phyloP scores from a whole-genome alignment of 2,888 invertebrate genomes.

The Orthonychiurus folsomi region DNA sequence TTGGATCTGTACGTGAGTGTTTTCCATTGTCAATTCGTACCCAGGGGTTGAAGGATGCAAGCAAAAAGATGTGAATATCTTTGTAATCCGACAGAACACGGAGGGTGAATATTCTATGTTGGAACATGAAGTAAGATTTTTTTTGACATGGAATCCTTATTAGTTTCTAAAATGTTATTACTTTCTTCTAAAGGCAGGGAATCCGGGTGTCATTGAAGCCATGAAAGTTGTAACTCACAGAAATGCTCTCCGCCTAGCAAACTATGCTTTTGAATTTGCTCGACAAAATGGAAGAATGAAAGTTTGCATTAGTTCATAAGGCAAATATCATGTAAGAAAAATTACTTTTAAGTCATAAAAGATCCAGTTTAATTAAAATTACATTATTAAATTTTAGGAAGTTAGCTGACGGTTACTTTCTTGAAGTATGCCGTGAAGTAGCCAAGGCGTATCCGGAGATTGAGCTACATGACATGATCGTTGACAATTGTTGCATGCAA shows the following conservation, averaged over 20 bases:
- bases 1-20: slow-evolving; percentile 90
- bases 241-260: slow-evolving; percentile 81
- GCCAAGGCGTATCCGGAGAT: slow-evolving; percentile 86
- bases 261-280: slow-evolving; percentile 92
- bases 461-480: slow-evolving; percentile 87
- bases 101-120: slow-evolving; percentile 98
- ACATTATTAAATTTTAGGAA: slow-evolving; percentile 55
- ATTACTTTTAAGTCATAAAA: slow-evolving; percentile 3
- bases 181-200: slow-evolving; percentile 50
- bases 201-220: slow-evolving; percentile 85
- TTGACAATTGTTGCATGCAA: slow-evolving; percentile 98
- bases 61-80: slow-evolving; percentile 78
- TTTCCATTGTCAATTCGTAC: slow-evolving; percentile 80
- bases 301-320: slow-evolving; percentile 91
- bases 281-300: slow-evolving; percentile 73
- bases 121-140: slow-evolving; percentile 76
- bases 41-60: slow-evolving; percentile 70
- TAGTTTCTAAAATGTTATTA: background rate
- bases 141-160: background rate
- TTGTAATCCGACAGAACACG: slow-evolving; percentile 86
- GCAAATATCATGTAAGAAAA: slow-evolving; percentile 81
- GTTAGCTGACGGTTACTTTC: slow-evolving; percentile 87
- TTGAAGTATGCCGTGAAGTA: slow-evolving; percentile 74
- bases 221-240: slow-evolving; percentile 84
- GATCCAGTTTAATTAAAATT: background rate